Evolutionary conservation across 2,888 invertebrate genomes (phyloP).

Genomic region (Chrysina gloriosa): DNA sequence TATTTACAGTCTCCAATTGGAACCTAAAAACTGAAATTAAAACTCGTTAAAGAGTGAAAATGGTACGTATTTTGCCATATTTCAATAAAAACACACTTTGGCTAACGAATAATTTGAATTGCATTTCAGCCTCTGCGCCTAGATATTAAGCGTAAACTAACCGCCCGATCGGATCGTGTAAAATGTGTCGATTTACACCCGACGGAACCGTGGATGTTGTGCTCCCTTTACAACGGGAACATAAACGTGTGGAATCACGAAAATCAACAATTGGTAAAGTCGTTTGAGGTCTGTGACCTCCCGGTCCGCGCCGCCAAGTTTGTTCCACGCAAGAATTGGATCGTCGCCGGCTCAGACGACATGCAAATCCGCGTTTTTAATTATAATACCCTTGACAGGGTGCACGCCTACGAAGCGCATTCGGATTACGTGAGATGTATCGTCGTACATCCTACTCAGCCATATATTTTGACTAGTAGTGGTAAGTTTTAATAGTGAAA

Average conservation of each 20-base stretch:
- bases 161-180: conserved; percentile 97
- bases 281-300: conserved; percentile 94
- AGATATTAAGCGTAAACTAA: conserved; percentile 97
- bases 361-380: conserved; percentile 97
- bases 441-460: conserved; percentile 96
- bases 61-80: conserved; percentile 20
- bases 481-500: conserved; percentile 74
- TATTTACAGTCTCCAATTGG: conserved; percentile 41
- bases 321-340: conserved; percentile 98
- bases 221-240: conserved; percentile 98
- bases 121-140: conserved; percentile 87
- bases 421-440: conserved; percentile 98
- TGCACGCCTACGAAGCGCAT: conserved; percentile 97
- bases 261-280: conserved; percentile 88
- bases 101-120: background rate
- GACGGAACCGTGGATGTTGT: conserved; percentile 98
- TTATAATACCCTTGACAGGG: conserved; percentile 97
- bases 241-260: conserved; percentile 99
- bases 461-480: conserved; percentile 95
- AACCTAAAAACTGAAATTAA: conserved; percentile 16
- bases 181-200: conserved; percentile 99
- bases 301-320: conserved; percentile 97
- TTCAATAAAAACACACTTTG: background rate
- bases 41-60: conserved; percentile 9
- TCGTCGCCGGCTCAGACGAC: conserved; percentile 96